These are phyloP conservation scores for Arrhopalites spinosus DNA, from an alignment of 2,888 invertebrate genomes.

Conservation along the genomic window DNA sequence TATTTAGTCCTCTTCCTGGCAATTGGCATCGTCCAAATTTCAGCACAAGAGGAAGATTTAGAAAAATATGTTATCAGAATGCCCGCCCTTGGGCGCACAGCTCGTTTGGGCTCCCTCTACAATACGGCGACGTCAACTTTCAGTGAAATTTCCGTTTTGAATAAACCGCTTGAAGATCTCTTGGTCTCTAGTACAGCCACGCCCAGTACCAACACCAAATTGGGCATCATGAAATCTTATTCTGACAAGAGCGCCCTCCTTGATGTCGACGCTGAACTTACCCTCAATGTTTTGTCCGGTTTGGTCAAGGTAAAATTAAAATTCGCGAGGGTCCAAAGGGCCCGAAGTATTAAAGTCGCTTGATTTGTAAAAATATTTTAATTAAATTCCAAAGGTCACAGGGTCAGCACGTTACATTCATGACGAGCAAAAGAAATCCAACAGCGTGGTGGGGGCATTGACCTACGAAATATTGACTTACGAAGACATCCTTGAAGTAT, in stretches of 20 bases:
- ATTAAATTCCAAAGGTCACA: too few species aligned
- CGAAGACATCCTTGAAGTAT: neutral
- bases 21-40: too few species aligned
- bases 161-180: neutral
- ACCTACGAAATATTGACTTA: neutral
- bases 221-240: neutral
- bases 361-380: too few species aligned
- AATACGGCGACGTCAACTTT: neutral
- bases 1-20: too few species aligned
- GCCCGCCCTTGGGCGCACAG: neutral
- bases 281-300: neutral
- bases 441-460: neutral
- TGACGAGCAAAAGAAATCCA: neutral
- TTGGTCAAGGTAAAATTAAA: too few species aligned
- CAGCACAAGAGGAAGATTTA: neutral
- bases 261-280: neutral
- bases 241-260: neutral
- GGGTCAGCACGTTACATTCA: neutral
- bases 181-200: neutral
- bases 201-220: neutral
- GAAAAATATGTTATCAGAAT: neutral
- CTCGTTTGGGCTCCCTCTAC: neutral
- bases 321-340: neutral
- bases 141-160: neutral
- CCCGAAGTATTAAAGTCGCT: too few species aligned